phyloP scores from a whole-genome alignment of 2,113 vertebrate genomes.

The Elanoides forficatus region DNA sequence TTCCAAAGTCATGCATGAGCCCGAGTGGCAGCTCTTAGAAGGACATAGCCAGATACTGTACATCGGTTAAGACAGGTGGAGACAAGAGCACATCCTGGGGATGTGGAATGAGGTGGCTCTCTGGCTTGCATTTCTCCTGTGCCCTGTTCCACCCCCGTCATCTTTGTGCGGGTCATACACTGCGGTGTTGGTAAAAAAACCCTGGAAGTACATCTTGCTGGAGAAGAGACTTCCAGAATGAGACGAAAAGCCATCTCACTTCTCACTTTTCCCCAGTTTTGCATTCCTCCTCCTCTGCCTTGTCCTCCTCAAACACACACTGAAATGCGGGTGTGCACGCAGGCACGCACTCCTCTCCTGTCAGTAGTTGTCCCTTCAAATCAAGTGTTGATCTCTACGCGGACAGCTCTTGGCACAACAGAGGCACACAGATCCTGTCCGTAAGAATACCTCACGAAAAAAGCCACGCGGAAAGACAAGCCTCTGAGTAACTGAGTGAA shows the following conservation, averaged over 20 bases:
- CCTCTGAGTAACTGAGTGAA: not conserved
- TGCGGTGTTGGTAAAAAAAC: not conserved
- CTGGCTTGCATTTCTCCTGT: not conserved
- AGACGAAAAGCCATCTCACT: not conserved
- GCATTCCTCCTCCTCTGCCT: not conserved
- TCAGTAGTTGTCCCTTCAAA: not conserved
- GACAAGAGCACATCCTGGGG: not conserved
- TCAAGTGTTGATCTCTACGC: not conserved
- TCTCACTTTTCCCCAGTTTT: not conserved
- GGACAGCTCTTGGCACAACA: not conserved
- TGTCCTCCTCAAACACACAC: not conserved
- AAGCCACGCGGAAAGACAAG: not conserved
- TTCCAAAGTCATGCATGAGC: conserved; percentile 35
- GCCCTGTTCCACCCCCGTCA: not conserved
- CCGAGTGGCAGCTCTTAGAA: conserved; percentile 3
- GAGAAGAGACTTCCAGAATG: not conserved
- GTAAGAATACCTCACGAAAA: not conserved
- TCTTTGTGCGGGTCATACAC: not conserved
- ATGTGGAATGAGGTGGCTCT: not conserved
- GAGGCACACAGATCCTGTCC: not conserved
- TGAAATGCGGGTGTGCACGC: not conserved
- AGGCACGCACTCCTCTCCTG: not conserved
- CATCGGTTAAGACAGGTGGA: not conserved
- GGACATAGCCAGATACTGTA: not conserved
- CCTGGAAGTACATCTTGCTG: not conserved